A percentile compares a stretch with the other conserved stretches of the same genome.
phyloP scores from a whole-genome alignment of 37 sponge, comb jelly and placozoan genomes.

The Diacarnus erythraeanus region DNA sequence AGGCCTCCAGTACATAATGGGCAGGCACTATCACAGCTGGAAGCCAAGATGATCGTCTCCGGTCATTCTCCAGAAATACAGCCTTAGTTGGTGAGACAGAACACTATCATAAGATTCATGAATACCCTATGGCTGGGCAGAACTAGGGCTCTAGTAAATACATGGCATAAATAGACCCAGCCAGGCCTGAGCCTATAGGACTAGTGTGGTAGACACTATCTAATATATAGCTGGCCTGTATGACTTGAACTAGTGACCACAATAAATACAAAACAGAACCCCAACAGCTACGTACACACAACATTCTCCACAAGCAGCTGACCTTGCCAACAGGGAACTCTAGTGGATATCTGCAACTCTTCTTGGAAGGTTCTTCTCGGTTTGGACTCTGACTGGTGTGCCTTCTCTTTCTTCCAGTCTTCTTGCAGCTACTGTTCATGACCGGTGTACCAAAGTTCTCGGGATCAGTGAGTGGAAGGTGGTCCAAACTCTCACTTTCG shows the following conservation, averaged over 20 bases:
- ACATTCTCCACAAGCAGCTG: too few species aligned
- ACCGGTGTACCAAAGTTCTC: conserved; percentile 91
- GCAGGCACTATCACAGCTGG: conserved; percentile 81
- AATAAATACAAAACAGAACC: too few species aligned
- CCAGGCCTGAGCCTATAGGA: too few species aligned
- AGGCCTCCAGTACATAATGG: conserved; percentile 58
- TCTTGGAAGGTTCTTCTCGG: conserved; percentile 12
- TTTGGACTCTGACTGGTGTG: conserved; percentile 10
- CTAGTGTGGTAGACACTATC: too few species aligned
- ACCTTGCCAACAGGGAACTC: conserved; percentile 65
- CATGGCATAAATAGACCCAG: too few species aligned
- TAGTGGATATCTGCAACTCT: conserved; percentile 29
- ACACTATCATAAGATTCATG: neutral
- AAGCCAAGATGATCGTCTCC: conserved; percentile 62
- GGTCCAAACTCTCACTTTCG: conserved; percentile 87
- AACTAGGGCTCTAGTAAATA: too few species aligned
- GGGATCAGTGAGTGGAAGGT: conserved; percentile 85
- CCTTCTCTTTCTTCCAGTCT: conserved; percentile 9
- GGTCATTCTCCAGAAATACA: conserved; percentile 76
- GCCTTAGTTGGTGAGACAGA: conserved; percentile 13
- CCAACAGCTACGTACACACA: too few species aligned
- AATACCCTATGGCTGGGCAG: too few species aligned
- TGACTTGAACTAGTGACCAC: too few species aligned
- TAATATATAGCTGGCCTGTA: too few species aligned
- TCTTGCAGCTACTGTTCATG: conserved; percentile 9